A percentile compares a stretch with the other conserved stretches of the same genome.
Evolutionary conservation across 2,797 vertebrate species (phyloP).

Genomic region (Onychomys torridus): DNA sequence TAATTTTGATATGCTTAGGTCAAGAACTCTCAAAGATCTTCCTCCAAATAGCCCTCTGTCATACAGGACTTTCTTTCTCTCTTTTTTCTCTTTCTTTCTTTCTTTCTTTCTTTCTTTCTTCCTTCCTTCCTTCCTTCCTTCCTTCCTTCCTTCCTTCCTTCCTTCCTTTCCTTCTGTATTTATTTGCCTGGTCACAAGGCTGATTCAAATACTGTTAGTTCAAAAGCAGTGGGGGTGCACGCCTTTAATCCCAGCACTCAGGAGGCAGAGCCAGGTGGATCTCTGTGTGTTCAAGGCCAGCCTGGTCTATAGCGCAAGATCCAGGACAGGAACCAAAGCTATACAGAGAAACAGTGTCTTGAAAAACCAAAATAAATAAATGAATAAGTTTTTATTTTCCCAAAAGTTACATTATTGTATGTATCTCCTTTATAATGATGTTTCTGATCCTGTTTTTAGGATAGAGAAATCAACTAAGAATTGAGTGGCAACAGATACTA

Average conservation of each 20-base stretch:
- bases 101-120: background rate
- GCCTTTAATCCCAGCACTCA: no score
- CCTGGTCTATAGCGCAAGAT: no score
- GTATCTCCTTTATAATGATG: background rate
- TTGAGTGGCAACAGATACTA: background rate
- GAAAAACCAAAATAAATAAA: no score
- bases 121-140: background rate
- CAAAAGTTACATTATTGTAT: constrained; percentile 20
- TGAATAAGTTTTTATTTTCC: constrained; percentile 27
- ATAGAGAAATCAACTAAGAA: constrained; percentile 21
- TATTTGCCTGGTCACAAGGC: background rate
- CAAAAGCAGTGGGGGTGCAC: background rate
- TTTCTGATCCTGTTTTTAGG: constrained; percentile 22
- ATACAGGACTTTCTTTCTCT: background rate
- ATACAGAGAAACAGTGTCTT: no score
- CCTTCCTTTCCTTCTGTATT: background rate
- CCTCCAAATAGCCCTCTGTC: background rate
- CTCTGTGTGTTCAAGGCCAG: no score
- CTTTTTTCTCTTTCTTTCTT: background rate
- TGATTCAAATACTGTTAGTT: constrained; percentile 49
- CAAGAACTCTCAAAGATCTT: constrained; percentile 35
- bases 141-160: background rate
- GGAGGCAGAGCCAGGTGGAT: no score
- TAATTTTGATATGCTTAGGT: constrained; percentile 32
- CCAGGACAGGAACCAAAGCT: no score